phyloP scores from a whole-genome alignment of 2,797 vertebrate species.

The Thamnophis elegans region DNA sequence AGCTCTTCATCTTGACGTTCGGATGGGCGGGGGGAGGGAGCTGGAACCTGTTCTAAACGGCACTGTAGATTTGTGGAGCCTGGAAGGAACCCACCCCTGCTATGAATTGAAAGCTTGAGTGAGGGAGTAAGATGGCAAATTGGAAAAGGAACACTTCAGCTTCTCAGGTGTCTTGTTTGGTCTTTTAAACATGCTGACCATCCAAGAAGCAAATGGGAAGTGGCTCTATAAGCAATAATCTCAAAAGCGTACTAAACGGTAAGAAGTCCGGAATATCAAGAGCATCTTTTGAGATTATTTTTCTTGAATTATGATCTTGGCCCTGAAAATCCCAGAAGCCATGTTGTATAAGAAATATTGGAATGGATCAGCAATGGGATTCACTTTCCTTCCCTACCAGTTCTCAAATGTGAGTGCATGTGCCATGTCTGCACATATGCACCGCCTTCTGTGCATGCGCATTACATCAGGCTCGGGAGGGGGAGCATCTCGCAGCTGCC shows the following conservation, averaged over 20 bases:
- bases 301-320: not conserved
- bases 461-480: too few relatives aligned
- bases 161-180: not conserved
- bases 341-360: slow-evolving; percentile 11
- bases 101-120: too few relatives aligned
- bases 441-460: too few relatives aligned
- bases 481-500: too few relatives aligned
- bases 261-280: not conserved
- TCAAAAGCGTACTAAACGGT: not conserved
- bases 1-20: too few relatives aligned
- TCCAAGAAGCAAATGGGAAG: not conserved
- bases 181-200: not conserved
- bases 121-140: not conserved
- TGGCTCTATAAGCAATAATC: not conserved
- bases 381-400: too few relatives aligned
- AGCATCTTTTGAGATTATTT: not conserved
- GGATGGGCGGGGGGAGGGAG: too few relatives aligned
- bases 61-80: too few relatives aligned
- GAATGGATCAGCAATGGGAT: not conserved
- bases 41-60: too few relatives aligned
- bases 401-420: too few relatives aligned
- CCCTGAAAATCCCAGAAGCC: not conserved
- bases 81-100: too few relatives aligned
- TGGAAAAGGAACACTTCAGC: not conserved
- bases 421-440: too few relatives aligned